phyloP scores from a whole-genome alignment of 1,140 invertebrate species.

The Oreohelix idahoensis region DNA sequence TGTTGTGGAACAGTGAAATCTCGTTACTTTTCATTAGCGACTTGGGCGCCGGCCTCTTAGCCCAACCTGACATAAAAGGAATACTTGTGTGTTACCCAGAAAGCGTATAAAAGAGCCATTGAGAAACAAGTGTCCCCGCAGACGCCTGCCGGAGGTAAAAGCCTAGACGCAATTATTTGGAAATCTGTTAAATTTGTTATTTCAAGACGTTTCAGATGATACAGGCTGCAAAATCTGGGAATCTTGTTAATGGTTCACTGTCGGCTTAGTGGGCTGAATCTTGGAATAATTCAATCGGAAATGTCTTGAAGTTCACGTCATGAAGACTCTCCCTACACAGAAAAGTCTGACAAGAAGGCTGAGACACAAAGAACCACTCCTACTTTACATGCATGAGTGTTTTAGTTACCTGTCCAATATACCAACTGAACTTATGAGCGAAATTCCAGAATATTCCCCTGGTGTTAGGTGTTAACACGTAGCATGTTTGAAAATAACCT shows the following conservation, averaged over 20 bases:
- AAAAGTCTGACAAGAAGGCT: too few relatives aligned
- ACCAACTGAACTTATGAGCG: too few relatives aligned
- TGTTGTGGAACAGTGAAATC: constrained; percentile 14
- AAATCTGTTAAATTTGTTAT: constrained; percentile 3
- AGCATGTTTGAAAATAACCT: too few relatives aligned
- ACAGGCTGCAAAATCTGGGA: neutral
- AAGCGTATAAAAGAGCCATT: neutral
- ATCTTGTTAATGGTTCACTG: neutral
- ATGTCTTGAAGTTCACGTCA: too few relatives aligned
- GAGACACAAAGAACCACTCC: too few relatives aligned
- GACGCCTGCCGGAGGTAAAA: neutral
- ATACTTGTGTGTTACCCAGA: neutral
- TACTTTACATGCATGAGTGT: too few relatives aligned
- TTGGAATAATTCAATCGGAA: neutral
- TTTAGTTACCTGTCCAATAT: too few relatives aligned
- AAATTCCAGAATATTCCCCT: too few relatives aligned
- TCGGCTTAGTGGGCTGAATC: neutral
- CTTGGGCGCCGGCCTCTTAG: neutral
- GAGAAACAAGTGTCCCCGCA: neutral
- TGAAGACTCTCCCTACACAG: too few relatives aligned
- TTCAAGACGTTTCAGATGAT: neutral
- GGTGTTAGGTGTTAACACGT: too few relatives aligned
- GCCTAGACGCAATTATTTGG: neutral
- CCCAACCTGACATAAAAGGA: neutral
- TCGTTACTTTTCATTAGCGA: constrained; percentile 20